Evolutionary conservation across 2,888 invertebrate genomes (phyloP), one percentile per base, ranked within the genome.

Genomic region (Pyralis farinalis): DNA sequence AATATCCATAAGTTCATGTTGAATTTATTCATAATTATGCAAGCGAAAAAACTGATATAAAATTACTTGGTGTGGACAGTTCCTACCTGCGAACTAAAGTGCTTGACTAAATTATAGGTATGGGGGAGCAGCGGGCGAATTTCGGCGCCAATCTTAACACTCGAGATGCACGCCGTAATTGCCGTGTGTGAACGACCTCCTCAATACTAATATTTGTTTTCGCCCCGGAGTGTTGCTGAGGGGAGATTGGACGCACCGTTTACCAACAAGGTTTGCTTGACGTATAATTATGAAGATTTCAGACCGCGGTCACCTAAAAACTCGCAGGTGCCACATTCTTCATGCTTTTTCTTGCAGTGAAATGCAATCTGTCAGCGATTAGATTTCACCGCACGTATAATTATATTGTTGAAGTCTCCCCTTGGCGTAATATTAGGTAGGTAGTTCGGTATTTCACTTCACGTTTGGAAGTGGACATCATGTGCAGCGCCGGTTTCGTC

Each of bases 151-250:
- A 78, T 74, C 65, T 76, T 74, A 54, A 70, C 78, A 76, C 76
- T 68, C 73, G 65, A 65, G 49, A 63, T 55, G 67, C 52, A 53
- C 61, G 43, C 58, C 56, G 57, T 46, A 55, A 75, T 75, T 70
- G 63, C 58, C 53, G 63, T 55, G 70, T 60, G 70, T 56, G 70
- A 63, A 59, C 62, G 64, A 58, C 66, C 71, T 63, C 64, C 53
- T 71, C 64, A 67, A 72, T 79, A 71, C 82, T 74, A 83, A 84
- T 85, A 82, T 85, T 85, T 84, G 83, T 81, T 84, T 83, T 78
- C 75, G 75, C 77, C 72, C 71, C 61, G 62, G 54, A 76, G 70
- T 68, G 61, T 51, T 57, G 62, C 65, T 64, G 67, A 21, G 21
- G 21, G 21, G 21, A 21, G n/a, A n/a, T 16, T 16, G 16, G 25